Evolutionary conservation across 2,888 invertebrate genomes (phyloP).

Genomic region (Eupelmus urozonus): DNA sequence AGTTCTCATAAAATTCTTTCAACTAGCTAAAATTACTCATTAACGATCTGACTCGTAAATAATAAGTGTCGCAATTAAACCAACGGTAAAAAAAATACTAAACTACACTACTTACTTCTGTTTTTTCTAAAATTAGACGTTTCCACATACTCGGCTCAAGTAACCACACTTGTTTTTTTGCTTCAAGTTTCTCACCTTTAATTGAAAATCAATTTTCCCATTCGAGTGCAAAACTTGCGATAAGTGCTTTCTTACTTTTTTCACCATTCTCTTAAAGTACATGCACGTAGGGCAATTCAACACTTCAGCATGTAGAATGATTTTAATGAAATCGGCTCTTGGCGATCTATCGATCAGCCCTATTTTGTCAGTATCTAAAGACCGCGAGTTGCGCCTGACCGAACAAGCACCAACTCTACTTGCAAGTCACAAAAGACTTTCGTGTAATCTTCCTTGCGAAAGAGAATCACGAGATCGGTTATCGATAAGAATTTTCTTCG

Average conservation of each 20-base stretch:
- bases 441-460: too few relatives aligned
- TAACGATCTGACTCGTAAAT: too few relatives aligned
- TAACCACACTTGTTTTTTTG: background rate
- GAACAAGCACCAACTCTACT: slow-evolving; percentile 22
- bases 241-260: background rate
- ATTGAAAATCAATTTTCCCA: slow-evolving; percentile 42
- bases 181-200: slow-evolving; percentile 17
- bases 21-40: too few relatives aligned
- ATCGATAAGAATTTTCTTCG: too few relatives aligned
- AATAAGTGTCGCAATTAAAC: background rate
- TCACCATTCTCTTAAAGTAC: too few relatives aligned
- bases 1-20: too few relatives aligned
- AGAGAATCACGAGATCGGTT: too few relatives aligned
- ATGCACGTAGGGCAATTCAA: too few relatives aligned
- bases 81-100: background rate
- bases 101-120: background rate
- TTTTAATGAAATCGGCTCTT: slow-evolving; percentile 19
- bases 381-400: slow-evolving; percentile 17
- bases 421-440: background rate
- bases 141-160: background rate
- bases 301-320: background rate
- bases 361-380: slow-evolving; percentile 21
- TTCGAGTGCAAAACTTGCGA: slow-evolving; percentile 9
- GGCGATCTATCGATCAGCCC: slow-evolving; percentile 32
- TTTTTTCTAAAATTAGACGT: background rate